Evolutionary conservation across 2,797 vertebrate genomes (phyloP).

Genomic region (Glyptemys insculpta): DNA sequence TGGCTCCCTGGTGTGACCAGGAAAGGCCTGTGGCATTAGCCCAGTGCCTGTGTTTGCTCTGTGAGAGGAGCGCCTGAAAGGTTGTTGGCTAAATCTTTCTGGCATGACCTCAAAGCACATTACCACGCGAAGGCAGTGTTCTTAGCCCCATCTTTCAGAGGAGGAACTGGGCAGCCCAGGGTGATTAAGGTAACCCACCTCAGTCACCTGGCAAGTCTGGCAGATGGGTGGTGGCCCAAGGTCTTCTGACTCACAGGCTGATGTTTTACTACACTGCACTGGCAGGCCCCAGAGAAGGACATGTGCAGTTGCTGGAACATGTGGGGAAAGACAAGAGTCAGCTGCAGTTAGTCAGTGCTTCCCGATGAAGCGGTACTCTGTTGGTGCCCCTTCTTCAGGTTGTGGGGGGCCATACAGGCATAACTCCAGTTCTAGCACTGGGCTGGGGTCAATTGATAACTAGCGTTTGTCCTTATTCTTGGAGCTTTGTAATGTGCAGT

Average conservation of each 20-base stretch:
- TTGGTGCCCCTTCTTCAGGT: background rate
- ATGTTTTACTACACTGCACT: background rate
- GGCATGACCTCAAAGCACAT: background rate
- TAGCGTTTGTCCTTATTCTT: background rate
- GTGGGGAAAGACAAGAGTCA: background rate
- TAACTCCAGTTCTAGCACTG: background rate
- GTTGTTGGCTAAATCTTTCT: background rate
- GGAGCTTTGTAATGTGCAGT: background rate
- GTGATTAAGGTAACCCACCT: background rate
- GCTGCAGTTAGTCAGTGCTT: background rate
- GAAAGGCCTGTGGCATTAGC: background rate
- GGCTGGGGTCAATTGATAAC: no score
- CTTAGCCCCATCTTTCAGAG: background rate
- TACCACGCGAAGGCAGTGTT: background rate
- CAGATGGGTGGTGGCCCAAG: background rate
- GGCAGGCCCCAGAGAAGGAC: background rate
- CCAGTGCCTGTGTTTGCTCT: background rate
- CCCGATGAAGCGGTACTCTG: background rate
- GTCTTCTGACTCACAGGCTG: background rate
- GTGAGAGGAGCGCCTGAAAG: background rate
- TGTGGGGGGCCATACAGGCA: no score
- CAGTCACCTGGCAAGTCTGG: background rate
- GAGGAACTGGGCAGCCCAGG: background rate
- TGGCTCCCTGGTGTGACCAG: background rate
- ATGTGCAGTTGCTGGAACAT: background rate